Evolutionary conservation across 1,140 invertebrate genomes (phyloP).

Genomic region (Globodera rostochiensis): DNA sequence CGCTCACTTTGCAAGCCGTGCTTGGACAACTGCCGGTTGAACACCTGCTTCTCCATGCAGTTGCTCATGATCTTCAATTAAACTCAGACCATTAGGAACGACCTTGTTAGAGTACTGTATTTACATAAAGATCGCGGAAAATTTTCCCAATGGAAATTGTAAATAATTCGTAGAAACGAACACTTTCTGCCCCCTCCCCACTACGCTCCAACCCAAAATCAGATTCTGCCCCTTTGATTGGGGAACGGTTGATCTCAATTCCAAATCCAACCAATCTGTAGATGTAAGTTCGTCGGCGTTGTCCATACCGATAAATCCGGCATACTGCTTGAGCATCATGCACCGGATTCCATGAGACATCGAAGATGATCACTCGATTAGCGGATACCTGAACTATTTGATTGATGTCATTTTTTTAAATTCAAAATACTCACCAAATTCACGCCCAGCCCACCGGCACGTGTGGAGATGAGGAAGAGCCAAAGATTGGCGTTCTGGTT

Average conservation of each 20-base stretch:
- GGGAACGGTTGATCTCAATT: too few species aligned
- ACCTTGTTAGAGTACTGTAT: too few species aligned
- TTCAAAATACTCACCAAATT: constrained; percentile 75
- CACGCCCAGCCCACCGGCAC: constrained; percentile 93
- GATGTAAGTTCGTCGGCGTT: constrained; percentile 16
- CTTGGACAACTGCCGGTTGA: constrained; percentile 95
- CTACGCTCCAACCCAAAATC: too few species aligned
- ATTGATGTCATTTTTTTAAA: constrained; percentile 8
- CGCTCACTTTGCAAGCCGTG: constrained; percentile 79
- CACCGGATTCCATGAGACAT: constrained; percentile 89
- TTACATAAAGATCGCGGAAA: too few species aligned
- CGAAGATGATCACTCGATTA: constrained; percentile 93
- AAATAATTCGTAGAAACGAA: too few species aligned
- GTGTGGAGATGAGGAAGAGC: constrained; percentile 92
- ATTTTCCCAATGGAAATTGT: too few species aligned
- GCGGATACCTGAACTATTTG: constrained; percentile 74
- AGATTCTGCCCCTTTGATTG: too few species aligned
- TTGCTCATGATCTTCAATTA: constrained; percentile 88
- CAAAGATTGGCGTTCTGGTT: constrained; percentile 83
- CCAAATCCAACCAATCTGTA: neutral
- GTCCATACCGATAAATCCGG: constrained; percentile 79
- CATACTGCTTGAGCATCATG: constrained; percentile 92
- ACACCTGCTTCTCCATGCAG: constrained; percentile 94
- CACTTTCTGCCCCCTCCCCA: too few species aligned
- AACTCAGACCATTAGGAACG: too few species aligned